Conservation (phyloP, 2,113 vertebrate species). For the Rafetus swinhoei region DNA sequence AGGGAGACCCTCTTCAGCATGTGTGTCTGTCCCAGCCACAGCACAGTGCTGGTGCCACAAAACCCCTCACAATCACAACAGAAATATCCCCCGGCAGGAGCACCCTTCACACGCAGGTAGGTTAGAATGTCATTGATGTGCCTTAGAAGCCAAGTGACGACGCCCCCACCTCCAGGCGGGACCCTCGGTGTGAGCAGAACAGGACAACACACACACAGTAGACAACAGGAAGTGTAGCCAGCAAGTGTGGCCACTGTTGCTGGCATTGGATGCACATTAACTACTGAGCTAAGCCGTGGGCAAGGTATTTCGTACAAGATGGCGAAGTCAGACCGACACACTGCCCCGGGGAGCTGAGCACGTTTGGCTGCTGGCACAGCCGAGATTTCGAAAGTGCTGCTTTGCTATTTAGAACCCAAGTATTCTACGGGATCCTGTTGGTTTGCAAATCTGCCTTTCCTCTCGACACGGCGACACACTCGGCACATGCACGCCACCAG, state of each 20-base stretch:
- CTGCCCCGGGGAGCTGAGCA: too few species aligned
- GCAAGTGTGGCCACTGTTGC: accelerated
- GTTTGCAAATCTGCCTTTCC: not conserved
- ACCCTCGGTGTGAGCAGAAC: not conserved
- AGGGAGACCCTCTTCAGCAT: accelerated
- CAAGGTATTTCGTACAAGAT: accelerated
- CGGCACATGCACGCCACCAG: not conserved
- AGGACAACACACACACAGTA: accelerated
- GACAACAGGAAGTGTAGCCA: accelerated
- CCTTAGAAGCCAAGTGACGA: not conserved
- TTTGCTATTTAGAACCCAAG: not conserved
- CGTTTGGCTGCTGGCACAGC: not conserved
- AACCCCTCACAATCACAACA: not conserved
- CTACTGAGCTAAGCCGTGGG: accelerated
- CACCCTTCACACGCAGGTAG: not conserved
- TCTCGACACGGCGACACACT: not conserved
- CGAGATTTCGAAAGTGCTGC: accelerated
- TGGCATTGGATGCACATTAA: not conserved
- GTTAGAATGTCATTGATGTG: too few species aligned
- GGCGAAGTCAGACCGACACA: accelerated
- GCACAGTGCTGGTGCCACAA: not conserved
- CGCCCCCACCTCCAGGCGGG: too few species aligned
- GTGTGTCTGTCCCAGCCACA: not conserved
- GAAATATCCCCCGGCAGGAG: not conserved
- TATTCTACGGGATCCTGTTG: accelerated